Evolutionary conservation across 2,113 vertebrate genomes (phyloP), one percentile per base, ranked within the genome.

Genomic region (Tetraodon nigroviridis): DNA sequence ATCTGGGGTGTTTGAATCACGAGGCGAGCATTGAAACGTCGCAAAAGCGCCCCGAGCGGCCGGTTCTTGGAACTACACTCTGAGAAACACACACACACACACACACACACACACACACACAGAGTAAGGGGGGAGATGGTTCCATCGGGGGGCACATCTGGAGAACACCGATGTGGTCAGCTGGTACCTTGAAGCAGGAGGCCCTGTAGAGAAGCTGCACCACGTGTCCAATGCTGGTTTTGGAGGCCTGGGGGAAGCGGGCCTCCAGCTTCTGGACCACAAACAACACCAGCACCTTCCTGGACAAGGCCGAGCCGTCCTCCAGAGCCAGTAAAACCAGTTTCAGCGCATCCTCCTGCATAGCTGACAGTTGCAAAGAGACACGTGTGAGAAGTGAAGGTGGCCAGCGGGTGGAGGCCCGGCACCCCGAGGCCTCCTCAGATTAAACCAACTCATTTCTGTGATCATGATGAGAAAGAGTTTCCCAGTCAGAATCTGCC

Each of bases 121-220:
- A n/a, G n/a, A n/a, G n/a, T n/a, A n/a, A n/a, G n/a, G n/a, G n/a
- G n/a, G n/a, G n/a, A 17, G 59, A 51, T 68, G 37, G 64, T 66
- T 53, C 60, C 37, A 45, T 12, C 0, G 17, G 19, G 19, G 16
- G 13, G 40, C 42, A 44, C 42, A 44, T 16, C 42, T 44, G 13
- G 42, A 13, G 16, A 13, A 5, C 8, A n/a, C 44, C 3, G 15
- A 17, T n/a, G 44, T n/a, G 15, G 15, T n/a, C 15, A 13, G 6
- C 15, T 46, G 16, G 18, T 64, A 87, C 96, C 94, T 98, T 98
- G 86, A 98, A 98, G 90, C 95, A 98, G 20, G 96, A 98, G 58
- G 96, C 95, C 77, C 96, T 90, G 90, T 98, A 98, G 69, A 98
- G 92, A 79, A 98, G 93, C 88, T 98, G 96, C 81, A 98, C 96